Conservation (phyloP, 2,888 invertebrate genomes). For the Herminia tarsipennalis region DNA sequence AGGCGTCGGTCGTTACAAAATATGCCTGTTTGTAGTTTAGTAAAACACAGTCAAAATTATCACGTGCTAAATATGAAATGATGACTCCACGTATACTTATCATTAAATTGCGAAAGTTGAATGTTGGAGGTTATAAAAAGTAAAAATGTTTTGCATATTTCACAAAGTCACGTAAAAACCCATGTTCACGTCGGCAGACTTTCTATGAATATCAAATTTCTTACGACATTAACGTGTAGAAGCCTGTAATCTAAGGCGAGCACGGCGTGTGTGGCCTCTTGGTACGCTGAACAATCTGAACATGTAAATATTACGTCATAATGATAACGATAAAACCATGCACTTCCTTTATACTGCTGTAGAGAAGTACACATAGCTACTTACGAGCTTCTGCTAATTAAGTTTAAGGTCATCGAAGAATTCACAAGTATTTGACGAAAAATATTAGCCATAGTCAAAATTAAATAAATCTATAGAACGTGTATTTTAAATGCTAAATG, state of each 20-base stretch:
- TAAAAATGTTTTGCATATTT: conserved; percentile 31
- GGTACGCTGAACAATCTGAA: conserved; percentile 38
- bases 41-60: conserved; percentile 1
- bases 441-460: background rate
- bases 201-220: conserved; percentile 38
- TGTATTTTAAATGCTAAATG: too few relatives aligned
- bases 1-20: too few relatives aligned
- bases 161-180: conserved; percentile 35
- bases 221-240: conserved; percentile 27
- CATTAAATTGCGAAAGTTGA: conserved; percentile 11
- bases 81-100: background rate
- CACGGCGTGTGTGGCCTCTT: conserved; percentile 45
- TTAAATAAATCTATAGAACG: background rate
- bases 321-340: conserved; percentile 54
- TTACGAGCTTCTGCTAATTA: conserved; percentile 13
- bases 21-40: too few relatives aligned
- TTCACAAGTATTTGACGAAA: background rate
- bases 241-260: conserved; percentile 26
- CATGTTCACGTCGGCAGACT: conserved; percentile 24
- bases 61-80: background rate
- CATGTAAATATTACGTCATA: conserved; percentile 50
- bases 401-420: conserved; percentile 6
- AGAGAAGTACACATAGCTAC: conserved; percentile 20
- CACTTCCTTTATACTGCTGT: conserved; percentile 36
- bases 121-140: conserved; percentile 17